These are phyloP conservation scores for Rousettus madagascariensis DNA, from an alignment of 2,797 vertebrate species.

Conservation along the genomic window DNA sequence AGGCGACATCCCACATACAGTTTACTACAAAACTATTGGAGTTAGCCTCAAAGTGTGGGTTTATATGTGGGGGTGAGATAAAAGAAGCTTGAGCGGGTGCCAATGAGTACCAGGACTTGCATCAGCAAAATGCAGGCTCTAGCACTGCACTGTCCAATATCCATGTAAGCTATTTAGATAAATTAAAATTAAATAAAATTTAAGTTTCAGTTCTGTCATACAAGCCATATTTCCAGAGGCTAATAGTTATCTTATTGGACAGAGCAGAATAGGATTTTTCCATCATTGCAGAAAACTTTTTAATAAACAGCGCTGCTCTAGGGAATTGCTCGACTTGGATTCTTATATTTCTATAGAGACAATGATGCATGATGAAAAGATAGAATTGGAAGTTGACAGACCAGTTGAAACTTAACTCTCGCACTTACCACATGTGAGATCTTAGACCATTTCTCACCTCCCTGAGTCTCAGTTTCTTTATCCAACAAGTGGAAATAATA, in stretches of 20 bases:
- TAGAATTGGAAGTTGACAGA: not conserved
- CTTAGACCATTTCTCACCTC: not conserved
- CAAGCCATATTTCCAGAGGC: not conserved
- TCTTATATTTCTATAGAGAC: conserved; percentile 3
- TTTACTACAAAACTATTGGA: not conserved
- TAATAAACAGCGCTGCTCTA: not conserved
- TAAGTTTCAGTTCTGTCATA: not conserved
- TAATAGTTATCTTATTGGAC: conserved; percentile 6
- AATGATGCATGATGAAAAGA: not conserved
- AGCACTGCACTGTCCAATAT: not conserved
- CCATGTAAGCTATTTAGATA: not conserved
- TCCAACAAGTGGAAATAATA: not conserved
- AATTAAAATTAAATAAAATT: conserved; percentile 42
- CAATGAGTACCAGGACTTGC: not conserved
- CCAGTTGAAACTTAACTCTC: not conserved
- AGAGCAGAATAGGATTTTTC: not conserved
- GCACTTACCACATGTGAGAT: not conserved
- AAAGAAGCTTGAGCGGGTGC: not conserved
- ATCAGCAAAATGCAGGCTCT: not conserved
- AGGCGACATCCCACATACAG: not conserved
- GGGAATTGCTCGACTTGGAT: not conserved
- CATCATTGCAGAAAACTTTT: not conserved
- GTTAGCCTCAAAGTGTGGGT: not conserved
- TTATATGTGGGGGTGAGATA: not conserved
- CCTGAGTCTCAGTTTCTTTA: not conserved